Percentiles rank a stretch among this genome's conserved stretches.
Conservation (phyloP, 2,113 vertebrate species). For the Emberiza fucata region DNA sequence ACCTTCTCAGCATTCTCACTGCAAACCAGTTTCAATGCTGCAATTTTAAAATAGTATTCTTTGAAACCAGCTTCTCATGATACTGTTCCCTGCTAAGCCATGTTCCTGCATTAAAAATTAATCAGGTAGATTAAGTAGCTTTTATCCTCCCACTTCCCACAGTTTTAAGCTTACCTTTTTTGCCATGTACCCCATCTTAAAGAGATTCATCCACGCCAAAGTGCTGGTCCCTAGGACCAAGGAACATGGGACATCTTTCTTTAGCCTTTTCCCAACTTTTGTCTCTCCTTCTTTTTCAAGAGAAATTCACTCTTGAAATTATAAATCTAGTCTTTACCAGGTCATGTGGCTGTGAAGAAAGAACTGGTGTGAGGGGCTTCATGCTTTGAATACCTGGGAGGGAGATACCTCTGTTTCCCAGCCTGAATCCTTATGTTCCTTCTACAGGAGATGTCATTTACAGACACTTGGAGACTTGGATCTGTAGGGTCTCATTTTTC, state of each 20-base stretch:
- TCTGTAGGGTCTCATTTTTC: not conserved
- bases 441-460: not conserved
- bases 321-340: not conserved
- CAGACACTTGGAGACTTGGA: not conserved
- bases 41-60: not conserved
- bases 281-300: not conserved
- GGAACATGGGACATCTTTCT: not conserved
- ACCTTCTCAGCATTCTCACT: not conserved
- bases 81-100: not conserved
- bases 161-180: not conserved
- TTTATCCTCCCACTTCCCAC: not conserved
- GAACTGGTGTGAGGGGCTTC: accelerated
- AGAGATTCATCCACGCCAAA: accelerated
- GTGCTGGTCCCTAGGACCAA: accelerated
- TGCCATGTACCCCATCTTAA: not conserved
- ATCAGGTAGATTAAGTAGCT: not conserved
- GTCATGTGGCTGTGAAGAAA: not conserved
- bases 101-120: not conserved
- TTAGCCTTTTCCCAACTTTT: not conserved
- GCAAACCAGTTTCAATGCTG: not conserved
- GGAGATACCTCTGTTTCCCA: not conserved
- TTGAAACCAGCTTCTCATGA: not conserved
- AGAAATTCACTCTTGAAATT: not conserved
- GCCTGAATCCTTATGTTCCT: not conserved
- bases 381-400: not conserved